phyloP scores from a whole-genome alignment of 2,888 invertebrate species.

The Lasius platythorax region DNA sequence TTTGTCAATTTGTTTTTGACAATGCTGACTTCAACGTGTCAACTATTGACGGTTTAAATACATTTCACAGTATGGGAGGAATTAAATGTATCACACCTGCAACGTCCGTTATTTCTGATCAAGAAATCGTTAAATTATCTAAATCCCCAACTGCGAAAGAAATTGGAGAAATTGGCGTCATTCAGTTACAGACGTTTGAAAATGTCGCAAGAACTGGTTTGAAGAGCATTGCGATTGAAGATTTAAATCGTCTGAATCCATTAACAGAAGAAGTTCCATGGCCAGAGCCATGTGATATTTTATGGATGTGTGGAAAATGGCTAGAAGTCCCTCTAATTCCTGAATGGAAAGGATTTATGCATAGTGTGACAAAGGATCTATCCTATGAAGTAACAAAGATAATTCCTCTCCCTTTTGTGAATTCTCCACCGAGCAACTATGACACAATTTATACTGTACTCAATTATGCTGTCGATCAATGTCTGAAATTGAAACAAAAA shows the following conservation, averaged over 20 bases:
- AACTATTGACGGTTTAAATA: conserved; percentile 21
- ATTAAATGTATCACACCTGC: no score
- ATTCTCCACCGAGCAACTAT: background rate
- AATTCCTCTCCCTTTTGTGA: background rate
- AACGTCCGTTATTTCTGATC: no score
- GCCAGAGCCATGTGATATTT: background rate
- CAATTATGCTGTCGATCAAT: background rate
- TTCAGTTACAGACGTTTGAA: no score
- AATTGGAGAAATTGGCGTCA: no score
- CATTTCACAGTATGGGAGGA: no score
- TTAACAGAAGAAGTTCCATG: no score
- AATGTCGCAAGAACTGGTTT: no score
- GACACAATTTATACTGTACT: background rate
- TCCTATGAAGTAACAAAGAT: background rate
- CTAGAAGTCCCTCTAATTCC: background rate
- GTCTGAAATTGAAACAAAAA: background rate
- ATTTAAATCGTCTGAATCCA: no score
- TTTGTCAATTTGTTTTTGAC: conserved; percentile 51
- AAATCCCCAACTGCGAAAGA: conserved; percentile 14
- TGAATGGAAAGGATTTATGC: conserved; percentile 3
- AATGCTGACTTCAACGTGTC: conserved; percentile 57
- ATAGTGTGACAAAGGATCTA: background rate
- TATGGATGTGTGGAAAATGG: background rate
- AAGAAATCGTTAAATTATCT: background rate
- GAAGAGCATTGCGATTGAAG: no score